Percentiles rank a stretch among this genome's conserved stretches.
Conservation (phyloP, 2,113 vertebrate genomes). For the Ptilonorhynchus violaceus region DNA sequence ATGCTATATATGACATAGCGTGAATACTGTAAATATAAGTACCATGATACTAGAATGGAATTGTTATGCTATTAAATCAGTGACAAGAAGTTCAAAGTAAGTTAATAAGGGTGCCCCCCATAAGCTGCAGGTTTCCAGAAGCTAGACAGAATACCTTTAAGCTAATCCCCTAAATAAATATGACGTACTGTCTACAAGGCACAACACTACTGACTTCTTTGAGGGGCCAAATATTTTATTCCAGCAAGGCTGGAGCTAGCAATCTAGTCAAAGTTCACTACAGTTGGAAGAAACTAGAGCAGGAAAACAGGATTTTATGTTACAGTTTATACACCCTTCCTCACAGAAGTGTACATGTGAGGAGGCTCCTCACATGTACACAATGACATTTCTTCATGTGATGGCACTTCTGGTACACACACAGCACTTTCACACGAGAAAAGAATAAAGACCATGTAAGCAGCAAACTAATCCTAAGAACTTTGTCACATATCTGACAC, state of each 20-base stretch:
- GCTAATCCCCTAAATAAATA: not conserved
- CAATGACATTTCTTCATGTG: not conserved
- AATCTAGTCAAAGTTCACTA: not conserved
- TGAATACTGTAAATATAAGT: not conserved
- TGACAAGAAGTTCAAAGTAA: not conserved
- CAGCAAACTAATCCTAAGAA: not conserved
- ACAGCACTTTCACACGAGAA: not conserved
- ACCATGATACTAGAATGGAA: not conserved
- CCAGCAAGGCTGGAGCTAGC: not conserved
- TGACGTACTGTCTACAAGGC: not conserved
- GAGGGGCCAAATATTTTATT: not conserved
- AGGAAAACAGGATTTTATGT: not conserved
- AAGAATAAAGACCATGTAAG: not conserved
- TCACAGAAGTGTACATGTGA: not conserved
- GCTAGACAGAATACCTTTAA: not conserved
- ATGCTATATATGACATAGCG: not conserved
- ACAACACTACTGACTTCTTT: not conserved
- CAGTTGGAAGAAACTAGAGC: not conserved
- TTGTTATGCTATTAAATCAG: not conserved
- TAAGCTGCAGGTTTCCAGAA: not conserved
- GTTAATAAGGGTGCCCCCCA: not conserved
- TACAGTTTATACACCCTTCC: not conserved
- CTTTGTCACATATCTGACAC: not conserved
- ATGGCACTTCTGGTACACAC: not conserved
- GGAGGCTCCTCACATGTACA: not conserved